phyloP scores from a whole-genome alignment of 1,140 invertebrate genomes.

The Neodiprion fabricii region DNA sequence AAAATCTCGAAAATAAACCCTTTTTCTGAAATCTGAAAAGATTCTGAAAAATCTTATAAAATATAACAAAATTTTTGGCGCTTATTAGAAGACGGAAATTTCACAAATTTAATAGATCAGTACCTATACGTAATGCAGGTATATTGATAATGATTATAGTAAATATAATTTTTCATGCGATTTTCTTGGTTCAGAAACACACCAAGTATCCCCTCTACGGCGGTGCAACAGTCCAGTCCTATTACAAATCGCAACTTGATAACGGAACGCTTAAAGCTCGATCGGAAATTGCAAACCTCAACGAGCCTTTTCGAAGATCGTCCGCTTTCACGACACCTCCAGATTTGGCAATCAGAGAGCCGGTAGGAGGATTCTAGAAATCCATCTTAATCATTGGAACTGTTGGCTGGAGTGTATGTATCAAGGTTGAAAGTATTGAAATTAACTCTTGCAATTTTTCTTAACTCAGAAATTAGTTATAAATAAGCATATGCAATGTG shows the following conservation, averaged over 20 bases:
- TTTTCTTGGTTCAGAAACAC: conserved; percentile 27
- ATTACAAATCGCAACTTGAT: conserved; percentile 36
- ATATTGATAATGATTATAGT: conserved; percentile 21
- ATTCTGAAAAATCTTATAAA: no score
- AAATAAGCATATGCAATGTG: no score
- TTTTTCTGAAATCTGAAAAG: no score
- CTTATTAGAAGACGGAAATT: no score
- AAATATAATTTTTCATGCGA: not conserved
- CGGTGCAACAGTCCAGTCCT: conserved; percentile 24
- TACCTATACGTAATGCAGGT: no score
- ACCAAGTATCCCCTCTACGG: conserved; percentile 35
- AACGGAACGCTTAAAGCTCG: conserved; percentile 30
- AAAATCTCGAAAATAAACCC: no score
- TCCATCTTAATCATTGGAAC: not conserved
- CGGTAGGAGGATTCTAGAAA: conserved; percentile 30
- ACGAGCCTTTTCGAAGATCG: conserved; percentile 37
- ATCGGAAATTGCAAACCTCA: conserved; percentile 28
- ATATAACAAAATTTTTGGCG: no score
- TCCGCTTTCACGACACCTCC: conserved; percentile 35
- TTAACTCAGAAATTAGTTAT: no score
- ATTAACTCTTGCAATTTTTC: no score
- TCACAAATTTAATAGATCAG: no score
- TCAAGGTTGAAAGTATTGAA: no score
- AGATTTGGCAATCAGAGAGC: conserved; percentile 35
- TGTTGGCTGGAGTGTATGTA: no score